Base-by-base conservation (phyloP, 2,888 invertebrate genomes). In the Silvanus unidentatus region DNA sequence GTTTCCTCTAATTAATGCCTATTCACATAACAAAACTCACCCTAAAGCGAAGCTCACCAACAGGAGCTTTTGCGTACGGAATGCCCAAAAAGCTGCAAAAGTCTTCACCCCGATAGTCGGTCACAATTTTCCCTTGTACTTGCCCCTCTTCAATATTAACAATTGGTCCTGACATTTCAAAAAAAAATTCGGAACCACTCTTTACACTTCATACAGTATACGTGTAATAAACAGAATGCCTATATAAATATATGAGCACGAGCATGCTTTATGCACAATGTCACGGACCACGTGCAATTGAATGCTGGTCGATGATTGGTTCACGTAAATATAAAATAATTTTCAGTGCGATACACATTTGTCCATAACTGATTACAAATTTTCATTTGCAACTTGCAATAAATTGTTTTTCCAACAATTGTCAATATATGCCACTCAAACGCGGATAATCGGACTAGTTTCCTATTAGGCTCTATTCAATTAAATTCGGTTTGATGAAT, bases 11-110 rank as follows among this genome's bases (percentile, higher is more conserved):
- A n/a, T n/a, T n/a, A 32, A 32, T 32, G 32, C 32, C n/a, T n/a
- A 32, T 22, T 22, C 32, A 32, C 3, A n/a, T 12, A 32, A 32
- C 13, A 32, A 32, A 32, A 44, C 53, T 50, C 55, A 69, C 68
- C 60, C 62, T 60, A 57, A 66, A 66, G 54, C 69, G 54, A 4
- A 65, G 53, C 9, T 59, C 52, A 11, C 64, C 63, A 8, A 64
- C 22, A 0, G 69, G 67, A 6, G 69, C 58, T 49, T 66, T 62
- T 1, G 66, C 70, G 43, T 68, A 71, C 0, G 70, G 70, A 40
- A 70, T 64, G 16, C 68, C 66, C 48, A 62, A 59, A 50, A 69
- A 70, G 47, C 62, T 62, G 27, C 54, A 58, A 54, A 59, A 67
- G 6, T 42, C 49, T n/a, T 56, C 58, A 8, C 62, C 66, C 28